Evolutionary conservation across 2,113 vertebrate genomes (phyloP).

Genomic region (Apistogramma diplotaenia): DNA sequence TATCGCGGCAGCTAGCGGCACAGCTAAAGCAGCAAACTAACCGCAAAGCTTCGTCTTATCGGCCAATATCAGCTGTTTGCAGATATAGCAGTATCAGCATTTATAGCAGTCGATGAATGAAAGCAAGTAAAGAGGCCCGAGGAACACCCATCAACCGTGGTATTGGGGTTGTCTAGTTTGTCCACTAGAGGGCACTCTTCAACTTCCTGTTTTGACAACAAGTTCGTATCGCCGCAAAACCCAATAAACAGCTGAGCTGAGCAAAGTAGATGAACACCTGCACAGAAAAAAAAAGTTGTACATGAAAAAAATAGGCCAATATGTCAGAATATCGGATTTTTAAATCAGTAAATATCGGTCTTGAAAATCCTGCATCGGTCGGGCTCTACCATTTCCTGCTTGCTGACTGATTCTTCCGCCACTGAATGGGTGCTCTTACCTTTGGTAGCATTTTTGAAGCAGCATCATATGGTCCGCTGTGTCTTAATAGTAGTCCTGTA

Average conservation of each 20-base stretch:
- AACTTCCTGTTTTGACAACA: background rate
- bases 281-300: too few relatives aligned
- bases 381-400: too few relatives aligned
- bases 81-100: accelerated
- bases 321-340: too few relatives aligned
- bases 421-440: too few relatives aligned
- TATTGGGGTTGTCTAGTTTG: background rate
- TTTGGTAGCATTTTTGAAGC: too few relatives aligned
- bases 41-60: background rate
- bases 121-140: background rate
- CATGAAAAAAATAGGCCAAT: too few relatives aligned
- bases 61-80: background rate
- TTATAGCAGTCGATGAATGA: background rate
- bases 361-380: too few relatives aligned
- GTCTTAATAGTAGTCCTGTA: too few relatives aligned
- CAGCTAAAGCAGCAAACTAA: background rate
- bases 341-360: too few relatives aligned
- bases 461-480: too few relatives aligned
- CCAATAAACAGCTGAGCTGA: background rate
- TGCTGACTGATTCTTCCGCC: too few relatives aligned
- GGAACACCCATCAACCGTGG: accelerated
- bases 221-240: background rate
- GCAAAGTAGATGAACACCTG: too few relatives aligned
- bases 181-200: background rate
- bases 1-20: background rate